Conservation (phyloP, 2,113 vertebrate species). For the Ibidorhyncha struthersii region DNA sequence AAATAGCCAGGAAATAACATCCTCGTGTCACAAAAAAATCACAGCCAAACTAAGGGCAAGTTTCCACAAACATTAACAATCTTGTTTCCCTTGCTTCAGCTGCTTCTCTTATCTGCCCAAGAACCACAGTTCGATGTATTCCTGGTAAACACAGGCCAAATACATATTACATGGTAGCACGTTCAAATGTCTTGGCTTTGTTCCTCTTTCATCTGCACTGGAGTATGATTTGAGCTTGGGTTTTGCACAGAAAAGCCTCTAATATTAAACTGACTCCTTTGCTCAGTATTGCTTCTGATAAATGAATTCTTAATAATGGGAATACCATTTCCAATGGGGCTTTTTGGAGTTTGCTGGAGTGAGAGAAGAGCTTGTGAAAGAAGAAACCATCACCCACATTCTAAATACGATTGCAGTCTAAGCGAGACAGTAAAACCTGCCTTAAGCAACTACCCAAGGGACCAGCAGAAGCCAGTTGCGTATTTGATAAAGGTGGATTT, state of each 20-base stretch:
- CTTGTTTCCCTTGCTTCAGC: neutral
- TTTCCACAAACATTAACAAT: slow-evolving; percentile 15
- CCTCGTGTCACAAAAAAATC: neutral
- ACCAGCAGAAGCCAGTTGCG: neutral
- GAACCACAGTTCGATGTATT: neutral
- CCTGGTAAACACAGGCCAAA: neutral
- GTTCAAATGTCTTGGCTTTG: neutral
- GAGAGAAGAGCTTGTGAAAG: slow-evolving; percentile 6
- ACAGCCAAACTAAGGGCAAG: slow-evolving; percentile 14
- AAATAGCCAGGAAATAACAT: slow-evolving; percentile 10
- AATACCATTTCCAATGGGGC: neutral
- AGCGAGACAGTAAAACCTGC: neutral
- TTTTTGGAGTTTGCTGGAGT: neutral
- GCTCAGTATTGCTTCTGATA: slow-evolving; percentile 23
- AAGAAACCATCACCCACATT: slow-evolving; percentile 34
- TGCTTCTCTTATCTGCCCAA: neutral
- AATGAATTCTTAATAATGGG: slow-evolving; percentile 32
- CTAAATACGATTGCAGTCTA: neutral
- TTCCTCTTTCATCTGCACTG: neutral
- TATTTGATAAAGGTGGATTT: neutral
- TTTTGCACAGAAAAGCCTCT: neutral
- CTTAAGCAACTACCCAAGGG: neutral
- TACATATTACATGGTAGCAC: neutral
- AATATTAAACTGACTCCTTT: slow-evolving; percentile 8
- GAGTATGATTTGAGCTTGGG: neutral